Evolutionary conservation across 2,888 invertebrate species (phyloP), one percentile per base, ranked within the genome.

Genomic region (Ligdia adustata): DNA sequence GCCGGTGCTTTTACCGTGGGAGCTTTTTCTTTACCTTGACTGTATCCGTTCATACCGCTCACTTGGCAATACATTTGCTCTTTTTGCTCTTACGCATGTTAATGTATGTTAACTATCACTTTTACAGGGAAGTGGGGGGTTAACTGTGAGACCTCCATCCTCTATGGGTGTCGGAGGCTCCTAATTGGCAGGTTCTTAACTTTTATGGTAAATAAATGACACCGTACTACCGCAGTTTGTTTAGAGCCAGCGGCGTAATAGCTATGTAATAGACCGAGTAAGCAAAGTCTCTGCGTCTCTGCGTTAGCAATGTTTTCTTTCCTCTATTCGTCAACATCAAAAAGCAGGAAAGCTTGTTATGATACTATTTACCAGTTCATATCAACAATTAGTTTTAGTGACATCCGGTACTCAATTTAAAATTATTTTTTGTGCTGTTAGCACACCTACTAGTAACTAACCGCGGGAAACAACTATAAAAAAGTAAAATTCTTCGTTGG

Each of bases 51-150:
- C 57, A 52, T 40, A 53, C 45, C 43, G 46, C 42, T 52, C 22
- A 29, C 22, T 40, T 28, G 18, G 33, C 32, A 32, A 6, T 35
- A 13, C 47, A 33, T 39, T 9, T 44, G 33, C 52, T 57, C 48
- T 60, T 60, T 62, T 62, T 64, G 62, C 60, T 60, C 53, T 66
- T 64, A 61, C 64, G 63, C 55, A 62, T 65, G 66, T 69, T 58
- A 61, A 68, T 68, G 59, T 57, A 63, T 64, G 56, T 52, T 55
- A 57, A 62, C 57, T 55, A 57, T 61, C 53, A 49, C 43, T 52
- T 59, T 49, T 35, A 52, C 51, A 52, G 61, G 43, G 45, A 50
- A 48, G 60, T 62, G 56, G 50, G 32, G 39, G 49, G 49, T 24
- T 26, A 38, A 33, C 45, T 40, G 38, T 24, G 46, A 9, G 28